phyloP scores from a whole-genome alignment of 2,888 invertebrate genomes.

The Aphodius sticticus region DNA sequence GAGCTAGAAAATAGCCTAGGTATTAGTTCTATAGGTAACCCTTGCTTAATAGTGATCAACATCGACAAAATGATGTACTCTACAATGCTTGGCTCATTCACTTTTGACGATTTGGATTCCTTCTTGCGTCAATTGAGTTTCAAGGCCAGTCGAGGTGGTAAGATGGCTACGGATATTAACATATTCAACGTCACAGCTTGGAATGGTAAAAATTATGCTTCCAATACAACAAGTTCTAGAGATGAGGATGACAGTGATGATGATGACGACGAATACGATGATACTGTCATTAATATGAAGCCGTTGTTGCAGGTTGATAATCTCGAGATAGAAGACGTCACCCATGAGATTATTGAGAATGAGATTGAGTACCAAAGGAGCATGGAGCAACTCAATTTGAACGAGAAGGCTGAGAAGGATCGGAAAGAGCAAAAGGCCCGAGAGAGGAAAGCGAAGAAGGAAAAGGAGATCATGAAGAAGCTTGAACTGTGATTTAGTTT shows the following conservation, averaged over 20 bases:
- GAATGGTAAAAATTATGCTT: conserved; percentile 17
- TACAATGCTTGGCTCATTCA: conserved; percentile 87
- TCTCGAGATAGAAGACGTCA: background rate
- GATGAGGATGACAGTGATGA: conserved; percentile 10
- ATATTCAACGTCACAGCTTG: conserved; percentile 15
- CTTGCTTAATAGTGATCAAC: conserved; percentile 95
- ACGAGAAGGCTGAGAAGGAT: background rate
- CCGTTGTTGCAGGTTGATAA: background rate
- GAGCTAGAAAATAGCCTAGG: conserved; percentile 85
- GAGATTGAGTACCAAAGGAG: background rate
- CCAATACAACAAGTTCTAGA: conserved; percentile 5
- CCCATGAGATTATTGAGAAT: background rate
- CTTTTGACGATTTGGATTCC: conserved; percentile 88
- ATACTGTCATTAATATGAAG: background rate
- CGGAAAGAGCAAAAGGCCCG: background rate
- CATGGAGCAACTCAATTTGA: background rate
- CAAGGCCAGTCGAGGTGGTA: conserved; percentile 7
- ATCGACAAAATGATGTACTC: conserved; percentile 93
- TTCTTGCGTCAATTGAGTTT: conserved; percentile 68
- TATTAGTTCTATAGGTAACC: conserved; percentile 71
- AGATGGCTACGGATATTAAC: conserved; percentile 6
- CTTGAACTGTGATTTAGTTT: background rate
- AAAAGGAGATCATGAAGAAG: background rate
- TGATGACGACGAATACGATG: conserved; percentile 18
- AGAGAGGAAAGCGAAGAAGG: background rate